Percentiles rank a stretch among this genome's conserved stretches.
phyloP scores from a whole-genome alignment of 35 echinoderm and acorn worm species.

The Anneissia japonica region DNA sequence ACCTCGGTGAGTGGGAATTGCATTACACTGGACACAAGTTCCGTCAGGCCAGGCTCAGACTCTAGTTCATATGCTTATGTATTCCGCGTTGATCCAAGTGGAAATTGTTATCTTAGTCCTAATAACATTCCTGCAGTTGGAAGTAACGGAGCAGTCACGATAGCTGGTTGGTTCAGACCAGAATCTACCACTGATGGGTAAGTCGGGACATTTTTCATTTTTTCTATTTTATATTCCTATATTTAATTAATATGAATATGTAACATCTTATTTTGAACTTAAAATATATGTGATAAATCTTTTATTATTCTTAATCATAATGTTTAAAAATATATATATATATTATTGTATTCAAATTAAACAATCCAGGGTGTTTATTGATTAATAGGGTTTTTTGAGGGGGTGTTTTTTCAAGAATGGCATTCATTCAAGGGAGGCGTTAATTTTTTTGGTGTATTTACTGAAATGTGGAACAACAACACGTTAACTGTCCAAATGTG shows the following conservation, averaged over 20 bases:
- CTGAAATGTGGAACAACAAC: no score
- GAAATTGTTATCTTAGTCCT: constrained; percentile 56
- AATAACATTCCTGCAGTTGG: constrained; percentile 53
- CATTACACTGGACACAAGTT: constrained; percentile 48
- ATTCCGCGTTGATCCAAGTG: constrained; percentile 45
- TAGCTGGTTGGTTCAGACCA: constrained; percentile 78
- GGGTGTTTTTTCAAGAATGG: no score
- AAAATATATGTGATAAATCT: neutral
- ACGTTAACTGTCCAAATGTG: no score
- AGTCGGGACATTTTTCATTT: constrained; percentile 2
- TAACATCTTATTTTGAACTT: neutral
- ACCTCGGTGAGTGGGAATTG: constrained; percentile 31
- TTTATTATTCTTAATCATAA: neutral
- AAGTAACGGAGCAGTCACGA: constrained; percentile 65
- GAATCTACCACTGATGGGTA: constrained; percentile 65
- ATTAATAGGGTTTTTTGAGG: no score
- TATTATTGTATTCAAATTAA: neutral
- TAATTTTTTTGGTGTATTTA: no score
- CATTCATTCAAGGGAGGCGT: no score
- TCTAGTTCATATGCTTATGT: constrained; percentile 36
- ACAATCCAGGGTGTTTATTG: neutral
- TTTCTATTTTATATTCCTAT: no score
- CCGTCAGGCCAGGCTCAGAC: constrained; percentile 48
- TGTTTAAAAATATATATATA: neutral
- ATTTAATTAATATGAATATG: neutral